Evolutionary conservation across 2,113 vertebrate species (phyloP), one percentile per base, ranked within the genome.

Genomic region (Gallinago undulata): DNA sequence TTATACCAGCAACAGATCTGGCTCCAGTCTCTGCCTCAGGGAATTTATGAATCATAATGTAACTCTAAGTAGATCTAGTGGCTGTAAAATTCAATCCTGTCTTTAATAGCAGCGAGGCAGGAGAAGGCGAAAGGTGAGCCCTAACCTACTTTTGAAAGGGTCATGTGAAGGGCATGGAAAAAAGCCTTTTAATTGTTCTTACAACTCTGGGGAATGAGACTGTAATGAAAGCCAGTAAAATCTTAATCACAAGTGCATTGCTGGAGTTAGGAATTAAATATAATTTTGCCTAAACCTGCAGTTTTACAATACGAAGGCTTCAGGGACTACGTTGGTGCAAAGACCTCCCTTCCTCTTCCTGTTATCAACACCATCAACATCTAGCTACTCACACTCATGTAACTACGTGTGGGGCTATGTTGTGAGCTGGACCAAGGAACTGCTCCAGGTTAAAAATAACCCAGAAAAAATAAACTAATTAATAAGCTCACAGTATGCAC

Each of bases 41-140:
- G 93, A 93, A 83, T 93, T 95, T 94, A 96, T 97, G 95, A 96
- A 96, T 95, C 95, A 95, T 82, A 86, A 92, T 87, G 90, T 95
- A 96, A 69, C 64, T 91, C 87, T 86, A 87, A 91, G 91, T 94
- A 94, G 94, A 96, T 95, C 80, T 87, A 87, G 90, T 94, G 92
- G 83, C 92, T 96, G 80, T 95, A 96, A 96, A 96, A 94, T 89
- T 91, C 96, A 96, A 96, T 92, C 89, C 84, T 79, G 45, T 60
- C 84, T 93, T 95, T 94, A 95, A 95, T 72, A 94, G 93, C 78
- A 94, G 67, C 8, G 87, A 94, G 91, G 87, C 94, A 91, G 91
- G 74, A 93, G 94, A 94, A 94, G 89, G 95, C 31, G 21, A 94
- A 94, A 96, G 94, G 94, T 96, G 89, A 96, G 87, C 53, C 84